Base-by-base conservation (phyloP, 2,113 vertebrate species). In the Rhabdomys dilectus region DNA sequence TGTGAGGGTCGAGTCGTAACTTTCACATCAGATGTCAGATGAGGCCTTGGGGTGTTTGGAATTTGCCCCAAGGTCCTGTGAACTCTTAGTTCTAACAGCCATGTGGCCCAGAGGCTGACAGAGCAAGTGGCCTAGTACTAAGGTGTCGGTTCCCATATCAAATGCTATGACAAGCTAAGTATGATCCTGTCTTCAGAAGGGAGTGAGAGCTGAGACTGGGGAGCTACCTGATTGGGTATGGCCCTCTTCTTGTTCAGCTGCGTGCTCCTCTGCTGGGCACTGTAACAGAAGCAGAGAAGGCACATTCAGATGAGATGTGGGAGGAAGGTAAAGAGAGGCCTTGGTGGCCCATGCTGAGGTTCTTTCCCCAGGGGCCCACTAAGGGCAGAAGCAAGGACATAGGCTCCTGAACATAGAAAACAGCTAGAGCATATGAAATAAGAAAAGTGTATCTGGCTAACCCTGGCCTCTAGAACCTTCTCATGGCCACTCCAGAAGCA, bases 181-280 rank as follows among this genome's bases (percentile, higher is more conserved):
- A 39, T 62, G 87, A 82, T 68, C 51, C 73, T 72, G 8, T 42
- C 51, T 64, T 76, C 31, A 36, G 31, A 53, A 26, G 39, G 51
- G 60, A 17, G 80, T 29, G 72, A 45, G 0, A 66, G 82, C 76
- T 4, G 1, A 1, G 10, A 36, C 48, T 0, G 64, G 45, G 48
- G 72, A 86, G 75, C 60, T 99, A 99, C 99, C 99, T 99, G 99
- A 91, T 99, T 99, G 0, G 99, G 99, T 85, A 99, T 98, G 62
- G 99, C 99, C 80, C 99, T 98, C 97, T 99, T 99, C 99, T 99
- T 99, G 98, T 99, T 99, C 12, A 98, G 98, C 82, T 99, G 99
- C 0, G 99, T 99, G 98, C 98, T 99, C 97, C 99, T 98, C 98
- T 99, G 99, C 98, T 99, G 99, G 5, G 99, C 99, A 6, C 99